phyloP scores from a whole-genome alignment of 2,888 invertebrate species.

The Lasioglossum leucozonium region DNA sequence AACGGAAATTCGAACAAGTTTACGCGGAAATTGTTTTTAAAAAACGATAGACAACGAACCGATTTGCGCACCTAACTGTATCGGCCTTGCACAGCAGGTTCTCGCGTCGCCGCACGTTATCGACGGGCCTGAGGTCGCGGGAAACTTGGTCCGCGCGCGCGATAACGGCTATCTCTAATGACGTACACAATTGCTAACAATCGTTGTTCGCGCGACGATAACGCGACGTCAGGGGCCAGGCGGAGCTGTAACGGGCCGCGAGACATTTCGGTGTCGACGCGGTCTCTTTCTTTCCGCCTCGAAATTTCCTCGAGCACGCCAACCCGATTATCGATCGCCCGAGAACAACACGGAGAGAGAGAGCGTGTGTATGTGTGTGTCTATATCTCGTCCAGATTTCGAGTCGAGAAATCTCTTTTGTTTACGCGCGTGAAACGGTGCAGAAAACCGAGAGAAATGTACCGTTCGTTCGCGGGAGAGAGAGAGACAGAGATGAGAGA shows the following conservation, averaged over 20 bases:
- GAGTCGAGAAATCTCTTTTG: conserved; percentile 14
- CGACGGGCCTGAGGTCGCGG: neutral
- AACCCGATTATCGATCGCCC: neutral
- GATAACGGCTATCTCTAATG: conserved; percentile 47
- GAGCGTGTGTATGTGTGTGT: neutral
- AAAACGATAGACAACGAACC: neutral
- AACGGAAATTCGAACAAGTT: too few species aligned
- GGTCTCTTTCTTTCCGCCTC: neutral
- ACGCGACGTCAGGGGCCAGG: neutral
- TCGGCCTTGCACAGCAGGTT: too few species aligned
- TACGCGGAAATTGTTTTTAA: too few species aligned
- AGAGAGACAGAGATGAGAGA: neutral
- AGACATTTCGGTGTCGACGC: neutral
- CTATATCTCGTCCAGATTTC: conserved; percentile 1
- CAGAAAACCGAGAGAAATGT: neutral
- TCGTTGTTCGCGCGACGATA: conserved; percentile 16
- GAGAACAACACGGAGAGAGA: neutral
- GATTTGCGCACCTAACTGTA: neutral
- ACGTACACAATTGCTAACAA: conserved; percentile 25
- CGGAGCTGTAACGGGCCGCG: neutral
- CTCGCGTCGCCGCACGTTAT: neutral
- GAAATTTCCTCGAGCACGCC: conserved; percentile 3
- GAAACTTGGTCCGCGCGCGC: neutral
- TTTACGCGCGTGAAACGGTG: conserved; percentile 8
- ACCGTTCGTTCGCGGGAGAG: neutral